A percentile compares a stretch with the other conserved stretches of the same genome.
Evolutionary conservation across 2,797 vertebrate genomes (phyloP).

Genomic region (Euthynnus affinis): DNA sequence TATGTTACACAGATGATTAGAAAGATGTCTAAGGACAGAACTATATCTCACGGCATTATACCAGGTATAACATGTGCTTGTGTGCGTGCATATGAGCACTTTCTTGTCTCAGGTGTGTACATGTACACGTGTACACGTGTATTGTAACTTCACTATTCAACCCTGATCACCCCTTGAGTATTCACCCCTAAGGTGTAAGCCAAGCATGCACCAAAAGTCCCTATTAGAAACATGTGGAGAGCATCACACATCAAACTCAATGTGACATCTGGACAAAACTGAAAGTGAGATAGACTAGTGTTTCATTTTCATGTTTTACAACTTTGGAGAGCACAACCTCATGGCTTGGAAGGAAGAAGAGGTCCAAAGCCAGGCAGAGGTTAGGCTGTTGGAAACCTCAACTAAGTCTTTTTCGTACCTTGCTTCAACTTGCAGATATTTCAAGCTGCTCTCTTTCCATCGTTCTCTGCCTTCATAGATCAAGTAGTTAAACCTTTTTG

Average conservation of each 20-base stretch:
- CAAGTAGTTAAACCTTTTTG: background rate
- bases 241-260: constrained; percentile 24
- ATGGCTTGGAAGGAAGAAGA: constrained; percentile 41
- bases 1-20: constrained; percentile 2
- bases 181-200: constrained; percentile 30
- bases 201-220: constrained; percentile 35
- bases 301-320: constrained; percentile 75
- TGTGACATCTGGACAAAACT: constrained; percentile 64
- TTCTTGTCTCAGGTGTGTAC: background rate
- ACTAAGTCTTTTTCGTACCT: background rate
- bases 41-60: background rate
- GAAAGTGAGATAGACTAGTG: constrained; percentile 59
- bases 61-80: background rate
- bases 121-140: constrained; percentile 10
- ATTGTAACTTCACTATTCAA: constrained; percentile 11
- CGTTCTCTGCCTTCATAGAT: background rate
- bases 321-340: constrained; percentile 52
- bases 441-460: constrained; percentile 1
- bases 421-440: constrained; percentile 4
- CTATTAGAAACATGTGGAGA: constrained; percentile 42
- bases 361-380: constrained; percentile 24
- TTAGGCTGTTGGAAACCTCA: constrained; percentile 29
- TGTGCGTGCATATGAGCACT: background rate
- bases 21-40: background rate
- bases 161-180: constrained; percentile 35